These are phyloP conservation scores for Brachystomella parvula DNA, from an alignment of 1,140 invertebrate genomes.

Conservation along the genomic window DNA sequence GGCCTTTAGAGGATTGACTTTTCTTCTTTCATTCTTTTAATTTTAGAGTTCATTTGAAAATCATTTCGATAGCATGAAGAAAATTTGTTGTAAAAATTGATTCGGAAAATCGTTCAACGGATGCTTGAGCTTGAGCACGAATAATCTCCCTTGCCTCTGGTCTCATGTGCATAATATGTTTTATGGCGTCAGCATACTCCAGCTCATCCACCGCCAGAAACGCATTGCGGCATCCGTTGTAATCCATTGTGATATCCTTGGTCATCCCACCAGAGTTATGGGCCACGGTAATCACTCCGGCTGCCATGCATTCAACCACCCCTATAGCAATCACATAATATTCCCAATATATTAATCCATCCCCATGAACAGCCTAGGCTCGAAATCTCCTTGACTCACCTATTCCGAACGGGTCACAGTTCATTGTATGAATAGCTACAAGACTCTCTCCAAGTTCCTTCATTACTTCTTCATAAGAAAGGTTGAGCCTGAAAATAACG, in stretches of 20 bases:
- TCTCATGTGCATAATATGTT: constrained; percentile 62
- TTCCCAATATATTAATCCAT: background rate
- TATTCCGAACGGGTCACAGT: constrained; percentile 99
- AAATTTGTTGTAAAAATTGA: constrained; percentile 29
- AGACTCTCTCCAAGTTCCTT: constrained; percentile 59
- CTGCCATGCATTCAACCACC: constrained; percentile 95
- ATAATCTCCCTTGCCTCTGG: constrained; percentile 56
- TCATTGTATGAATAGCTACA: constrained; percentile 94
- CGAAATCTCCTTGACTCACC: constrained; percentile 46
- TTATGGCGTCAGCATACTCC: constrained; percentile 71
- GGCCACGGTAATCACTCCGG: constrained; percentile 88
- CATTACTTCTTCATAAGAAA: constrained; percentile 71
- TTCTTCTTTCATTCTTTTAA: too few species aligned
- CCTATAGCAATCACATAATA: constrained; percentile 54
- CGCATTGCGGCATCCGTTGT: constrained; percentile 59
- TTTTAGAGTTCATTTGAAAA: constrained; percentile 20
- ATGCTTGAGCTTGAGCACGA: constrained; percentile 64
- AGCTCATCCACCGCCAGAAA: constrained; percentile 69
- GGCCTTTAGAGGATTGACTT: too few species aligned
- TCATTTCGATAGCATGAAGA: constrained; percentile 28
- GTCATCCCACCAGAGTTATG: constrained; percentile 89
- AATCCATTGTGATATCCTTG: constrained; percentile 78
- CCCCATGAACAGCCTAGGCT: background rate
- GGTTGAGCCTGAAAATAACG: constrained; percentile 77
- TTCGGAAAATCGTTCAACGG: constrained; percentile 68